phyloP scores from a whole-genome alignment of 64 coral and sea anemone species.

The Pocillopora verrucosa region DNA sequence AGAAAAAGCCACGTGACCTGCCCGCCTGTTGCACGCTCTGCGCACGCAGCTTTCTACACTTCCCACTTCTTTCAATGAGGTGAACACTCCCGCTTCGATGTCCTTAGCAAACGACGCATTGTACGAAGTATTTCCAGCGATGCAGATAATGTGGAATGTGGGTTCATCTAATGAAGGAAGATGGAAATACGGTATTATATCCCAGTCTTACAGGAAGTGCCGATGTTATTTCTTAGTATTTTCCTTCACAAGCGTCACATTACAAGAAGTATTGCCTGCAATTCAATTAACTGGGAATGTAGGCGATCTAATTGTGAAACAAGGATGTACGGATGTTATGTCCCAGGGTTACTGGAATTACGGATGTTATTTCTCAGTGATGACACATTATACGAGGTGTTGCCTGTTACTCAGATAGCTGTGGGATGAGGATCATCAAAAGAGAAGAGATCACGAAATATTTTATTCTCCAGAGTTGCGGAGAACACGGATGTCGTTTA shows the following conservation, averaged over 20 bases:
- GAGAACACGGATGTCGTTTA: too few relatives aligned
- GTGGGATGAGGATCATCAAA: too few relatives aligned
- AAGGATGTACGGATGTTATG: not conserved
- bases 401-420: too few relatives aligned
- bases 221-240: too few relatives aligned
- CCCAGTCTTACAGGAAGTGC: too few relatives aligned
- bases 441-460: too few relatives aligned
- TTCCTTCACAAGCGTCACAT: constrained; percentile 12
- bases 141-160: constrained; percentile 72
- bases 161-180: constrained; percentile 44
- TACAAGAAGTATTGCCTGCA: constrained; percentile 23
- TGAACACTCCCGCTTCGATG: constrained; percentile 73
- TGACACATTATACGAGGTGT: too few relatives aligned
- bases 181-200: not conserved
- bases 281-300: constrained; percentile 64
- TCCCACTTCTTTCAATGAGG: constrained; percentile 12
- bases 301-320: constrained; percentile 33
- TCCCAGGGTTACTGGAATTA: not conserved
- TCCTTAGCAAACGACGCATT: constrained; percentile 55
- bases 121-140: constrained; percentile 28
- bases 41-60: constrained; percentile 60
- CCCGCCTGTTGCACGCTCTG: constrained; percentile 60
- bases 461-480: not conserved
- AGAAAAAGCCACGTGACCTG: constrained; percentile 71
- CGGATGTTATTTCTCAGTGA: too few relatives aligned